These are phyloP conservation scores for Apodemia zela DNA, from an alignment of 2,888 invertebrate species.

Conservation along the genomic window DNA sequence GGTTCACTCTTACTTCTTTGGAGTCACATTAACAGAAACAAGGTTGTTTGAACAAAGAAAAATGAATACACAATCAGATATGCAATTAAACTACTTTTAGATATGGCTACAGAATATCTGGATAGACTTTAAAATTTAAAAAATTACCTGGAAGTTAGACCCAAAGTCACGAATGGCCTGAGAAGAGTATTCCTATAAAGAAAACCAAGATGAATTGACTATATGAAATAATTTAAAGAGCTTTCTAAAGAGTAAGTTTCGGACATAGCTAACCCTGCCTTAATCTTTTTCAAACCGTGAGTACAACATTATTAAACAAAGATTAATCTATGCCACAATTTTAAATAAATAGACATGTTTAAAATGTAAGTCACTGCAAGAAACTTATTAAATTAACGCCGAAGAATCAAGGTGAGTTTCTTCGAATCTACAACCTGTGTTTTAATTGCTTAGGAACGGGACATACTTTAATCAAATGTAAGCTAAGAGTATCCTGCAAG, in stretches of 20 bases:
- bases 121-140: not conserved
- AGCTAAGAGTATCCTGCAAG: not conserved
- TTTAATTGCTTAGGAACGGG: conserved; percentile 10
- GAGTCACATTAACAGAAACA: too few species aligned
- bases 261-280: not conserved
- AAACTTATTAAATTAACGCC: not conserved
- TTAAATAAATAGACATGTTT: not conserved
- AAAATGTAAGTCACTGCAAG: conserved; percentile 1
- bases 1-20: too few species aligned
- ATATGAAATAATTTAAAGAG: not conserved
- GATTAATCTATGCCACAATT: not conserved
- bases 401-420: not conserved
- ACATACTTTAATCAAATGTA: not conserved
- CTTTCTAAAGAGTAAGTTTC: not conserved
- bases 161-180: not conserved
- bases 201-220: not conserved
- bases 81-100: not conserved
- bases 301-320: not conserved
- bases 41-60: not conserved
- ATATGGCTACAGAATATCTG: not conserved
- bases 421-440: conserved; percentile 6
- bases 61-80: not conserved
- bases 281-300: not conserved
- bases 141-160: not conserved
- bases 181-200: not conserved